phyloP scores from a whole-genome alignment of 2,113 vertebrate species.

The Atlantisia rogersi region DNA sequence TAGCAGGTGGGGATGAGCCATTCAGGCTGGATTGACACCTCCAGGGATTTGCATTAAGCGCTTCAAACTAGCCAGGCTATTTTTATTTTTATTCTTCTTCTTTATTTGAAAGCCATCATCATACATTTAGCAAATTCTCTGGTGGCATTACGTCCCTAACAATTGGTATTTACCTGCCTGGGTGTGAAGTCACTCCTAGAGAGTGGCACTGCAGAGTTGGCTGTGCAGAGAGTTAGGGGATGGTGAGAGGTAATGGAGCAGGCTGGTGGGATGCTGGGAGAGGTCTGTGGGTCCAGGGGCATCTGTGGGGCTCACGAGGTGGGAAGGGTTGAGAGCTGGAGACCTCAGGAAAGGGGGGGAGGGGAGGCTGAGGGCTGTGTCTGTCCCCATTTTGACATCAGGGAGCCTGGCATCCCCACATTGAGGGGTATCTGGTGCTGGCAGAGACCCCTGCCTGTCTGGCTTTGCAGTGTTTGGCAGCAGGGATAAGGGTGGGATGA shows the following conservation, averaged over 20 bases:
- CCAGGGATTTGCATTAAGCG: neutral
- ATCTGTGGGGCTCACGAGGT: rapidly evolving
- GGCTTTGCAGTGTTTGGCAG: neutral
- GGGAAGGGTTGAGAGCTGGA: rapidly evolving
- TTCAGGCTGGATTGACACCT: conserved; percentile 34
- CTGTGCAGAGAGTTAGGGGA: rapidly evolving
- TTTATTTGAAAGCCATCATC: neutral
- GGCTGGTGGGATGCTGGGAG: neutral
- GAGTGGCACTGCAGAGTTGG: rapidly evolving
- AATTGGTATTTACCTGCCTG: neutral
- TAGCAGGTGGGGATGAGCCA: conserved; percentile 8
- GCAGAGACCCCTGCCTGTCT: rapidly evolving
- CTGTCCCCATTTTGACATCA: rapidly evolving
- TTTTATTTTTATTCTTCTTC: neutral
- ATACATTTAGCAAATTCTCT: neutral
- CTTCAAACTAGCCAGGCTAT: neutral
- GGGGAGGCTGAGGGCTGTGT: rapidly evolving
- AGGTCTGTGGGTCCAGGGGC: neutral
- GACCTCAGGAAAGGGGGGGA: neutral
- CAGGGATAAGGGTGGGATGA: neutral
- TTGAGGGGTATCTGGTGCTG: neutral
- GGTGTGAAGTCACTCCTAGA: rapidly evolving
- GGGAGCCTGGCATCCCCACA: neutral
- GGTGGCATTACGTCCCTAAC: neutral
- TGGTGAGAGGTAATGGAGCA: neutral